Evolutionary conservation across 1,140 invertebrate species (phyloP), one percentile per base, ranked within the genome.

Genomic region (Atopsyche davidsoni): DNA sequence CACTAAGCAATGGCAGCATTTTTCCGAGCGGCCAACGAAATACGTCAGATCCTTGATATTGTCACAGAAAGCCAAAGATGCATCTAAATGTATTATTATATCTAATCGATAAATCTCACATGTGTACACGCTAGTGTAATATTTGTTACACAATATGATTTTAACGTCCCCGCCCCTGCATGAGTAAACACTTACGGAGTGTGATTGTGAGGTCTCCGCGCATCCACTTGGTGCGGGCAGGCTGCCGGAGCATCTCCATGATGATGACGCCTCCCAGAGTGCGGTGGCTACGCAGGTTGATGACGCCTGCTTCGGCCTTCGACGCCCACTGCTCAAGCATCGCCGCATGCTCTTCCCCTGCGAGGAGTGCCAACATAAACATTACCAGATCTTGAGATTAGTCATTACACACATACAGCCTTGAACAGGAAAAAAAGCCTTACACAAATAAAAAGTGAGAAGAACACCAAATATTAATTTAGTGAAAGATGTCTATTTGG

Each of bases 231-330:
- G 69, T 63, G 31, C 69, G 67, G 0, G 69, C 68, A 1, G 70
- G 70, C 2, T 66, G 69, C 1, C 60, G 58, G n/a, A 73, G 47
- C 4, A 73, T 49, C 45, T 73, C 65, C 18, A 73, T 24, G 46
- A 68, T 63, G 0, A 73, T 57, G 1, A 70, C 63, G 0, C 70
- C 70, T n/a, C 65, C 69, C 32, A 64, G 68, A 39, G 58, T 67
- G 2, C 53, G 18, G 41, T 52, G 46, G 55, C 65, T 72, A 6
- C 70, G 54, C 4, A 73, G 55, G 51, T 70, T 69, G 0, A 73
- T 13, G 4, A 28, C 24, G 24, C n/a, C 24, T 28, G n/a, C 24
- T 19, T 42, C 39, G 4, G 28, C 39, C 31, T 19, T 42, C 25
- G 39, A 11, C 10, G 13, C 13, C 3, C n/a, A n/a, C n/a, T 34